A percentile compares a stretch with the other conserved stretches of the same genome.
Evolutionary conservation across 2,797 vertebrate genomes (phyloP).

Genomic region (Tinamus major): DNA sequence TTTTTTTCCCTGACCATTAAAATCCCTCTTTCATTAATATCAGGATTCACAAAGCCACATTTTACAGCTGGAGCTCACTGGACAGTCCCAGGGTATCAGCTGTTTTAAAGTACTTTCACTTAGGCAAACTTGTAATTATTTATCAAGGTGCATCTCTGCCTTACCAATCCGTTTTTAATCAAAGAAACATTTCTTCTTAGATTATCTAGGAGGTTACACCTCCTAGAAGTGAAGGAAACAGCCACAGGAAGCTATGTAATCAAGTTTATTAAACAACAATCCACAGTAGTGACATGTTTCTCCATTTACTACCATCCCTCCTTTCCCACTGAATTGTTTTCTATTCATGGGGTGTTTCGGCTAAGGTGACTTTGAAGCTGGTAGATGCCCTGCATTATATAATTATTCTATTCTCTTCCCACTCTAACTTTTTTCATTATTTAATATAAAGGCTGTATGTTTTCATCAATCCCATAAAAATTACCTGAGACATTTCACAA

Average conservation of each 20-base stretch:
- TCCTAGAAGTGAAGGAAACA: neutral
- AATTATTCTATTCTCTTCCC: neutral
- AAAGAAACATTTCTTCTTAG: neutral
- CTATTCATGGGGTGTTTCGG: neutral
- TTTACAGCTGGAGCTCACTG: neutral
- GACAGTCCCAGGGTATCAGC: neutral
- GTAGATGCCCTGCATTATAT: neutral
- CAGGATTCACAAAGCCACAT: neutral
- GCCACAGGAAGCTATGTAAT: neutral
- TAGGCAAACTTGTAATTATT: neutral
- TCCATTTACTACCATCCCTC: neutral
- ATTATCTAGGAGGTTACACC: neutral
- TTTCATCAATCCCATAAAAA: neutral
- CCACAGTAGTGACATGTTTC: neutral
- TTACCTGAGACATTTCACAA: neutral
- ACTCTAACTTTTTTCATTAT: neutral
- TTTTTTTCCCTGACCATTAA: neutral
- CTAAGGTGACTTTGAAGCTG: neutral
- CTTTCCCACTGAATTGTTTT: neutral
- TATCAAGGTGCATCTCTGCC: neutral
- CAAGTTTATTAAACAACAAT: neutral
- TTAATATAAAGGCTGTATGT: neutral
- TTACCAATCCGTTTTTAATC: neutral
- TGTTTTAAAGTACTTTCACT: neutral
- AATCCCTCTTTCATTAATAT: neutral